Evolutionary conservation across 1,140 invertebrate genomes (phyloP).

Genomic region (Ganaspis sp.): DNA sequence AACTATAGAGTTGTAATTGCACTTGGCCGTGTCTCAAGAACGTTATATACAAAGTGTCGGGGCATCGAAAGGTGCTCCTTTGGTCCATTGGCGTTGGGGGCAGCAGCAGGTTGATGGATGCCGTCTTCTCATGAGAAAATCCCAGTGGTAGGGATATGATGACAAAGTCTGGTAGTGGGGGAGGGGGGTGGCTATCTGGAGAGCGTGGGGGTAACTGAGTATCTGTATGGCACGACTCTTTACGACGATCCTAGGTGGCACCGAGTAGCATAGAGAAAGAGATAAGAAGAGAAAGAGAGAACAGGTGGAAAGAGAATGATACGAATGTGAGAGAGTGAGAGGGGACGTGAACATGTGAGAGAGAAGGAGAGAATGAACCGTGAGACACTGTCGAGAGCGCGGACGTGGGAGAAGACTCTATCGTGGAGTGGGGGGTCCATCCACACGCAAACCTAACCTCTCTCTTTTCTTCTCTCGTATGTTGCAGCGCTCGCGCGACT

Average conservation of each 20-base stretch:
- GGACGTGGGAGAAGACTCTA: constrained; percentile 26
- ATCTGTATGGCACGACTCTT: constrained; percentile 40
- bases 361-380: constrained; percentile 45
- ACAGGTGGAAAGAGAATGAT: constrained; percentile 12
- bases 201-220: constrained; percentile 41
- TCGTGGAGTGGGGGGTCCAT: constrained; percentile 31
- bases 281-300: constrained; percentile 2
- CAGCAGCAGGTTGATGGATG: constrained; percentile 65
- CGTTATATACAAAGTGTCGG: not conserved
- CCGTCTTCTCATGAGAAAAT: constrained; percentile 60
- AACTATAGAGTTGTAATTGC: not conserved
- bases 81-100: constrained; percentile 38
- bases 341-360: constrained; percentile 35
- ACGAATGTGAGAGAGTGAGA: constrained; percentile 12
- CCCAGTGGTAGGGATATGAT: constrained; percentile 44
- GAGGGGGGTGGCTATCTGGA: constrained; percentile 31
- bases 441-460: constrained; percentile 59
- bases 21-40: not conserved
- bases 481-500: constrained; percentile 75
- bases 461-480: constrained; percentile 65
- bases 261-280: constrained; percentile 41
- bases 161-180: constrained; percentile 21
- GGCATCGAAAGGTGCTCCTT: constrained; percentile 4
- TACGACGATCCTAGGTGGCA: constrained; percentile 57
- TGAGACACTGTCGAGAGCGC: constrained; percentile 38